Base-by-base conservation (phyloP, 2,113 vertebrate species). In the Accipiter virgatus region DNA sequence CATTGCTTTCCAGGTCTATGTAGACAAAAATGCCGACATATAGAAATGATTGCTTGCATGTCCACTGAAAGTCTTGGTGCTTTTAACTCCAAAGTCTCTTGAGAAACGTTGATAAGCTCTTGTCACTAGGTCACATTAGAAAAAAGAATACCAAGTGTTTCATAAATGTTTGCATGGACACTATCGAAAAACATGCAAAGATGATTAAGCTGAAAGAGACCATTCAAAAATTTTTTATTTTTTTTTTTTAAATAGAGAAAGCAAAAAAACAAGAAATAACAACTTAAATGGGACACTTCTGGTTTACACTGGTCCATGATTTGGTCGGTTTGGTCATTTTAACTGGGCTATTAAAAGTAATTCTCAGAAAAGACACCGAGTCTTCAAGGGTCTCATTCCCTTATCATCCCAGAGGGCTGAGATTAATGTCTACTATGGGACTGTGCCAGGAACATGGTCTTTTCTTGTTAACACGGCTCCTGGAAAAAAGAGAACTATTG, bases 351-450 rank as follows among this genome's bases (percentile, higher is more conserved):
- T 93, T 93, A 91, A 86, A 95, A 95, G 58, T 40, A 82, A 91
- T 89, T 95, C 55, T 72, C 63, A 86, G 81, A 88, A 93, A 92
- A 93, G 42, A 50, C 93, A 83, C 47, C n/a, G 38, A 91, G 38
- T 55, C 91, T 94, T 95, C 53, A 85, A 94, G 81, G 88, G 61
- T 88, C 78, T 97, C 71, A 73, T 86, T 96, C 87, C 45, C 45
- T 93, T 85, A 70, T 85, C 71, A 80, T 86, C 84, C 93, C 85
- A 85, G 87, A 95, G 81, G 96, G 59, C 81, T 77, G 29, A 95
- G 89, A 94, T 85, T 95, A 97, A 95, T 96, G 94, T 85, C 90
- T 93, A 21, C 87, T 94, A n/a, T 92, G 92, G 94, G 85, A 86
- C 88, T 97, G 94, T 96, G 96, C 80, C 85, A 97, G 82, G 59